Base-by-base conservation (phyloP, 2,888 invertebrate species). In the Cryptocephalus moraei region DNA sequence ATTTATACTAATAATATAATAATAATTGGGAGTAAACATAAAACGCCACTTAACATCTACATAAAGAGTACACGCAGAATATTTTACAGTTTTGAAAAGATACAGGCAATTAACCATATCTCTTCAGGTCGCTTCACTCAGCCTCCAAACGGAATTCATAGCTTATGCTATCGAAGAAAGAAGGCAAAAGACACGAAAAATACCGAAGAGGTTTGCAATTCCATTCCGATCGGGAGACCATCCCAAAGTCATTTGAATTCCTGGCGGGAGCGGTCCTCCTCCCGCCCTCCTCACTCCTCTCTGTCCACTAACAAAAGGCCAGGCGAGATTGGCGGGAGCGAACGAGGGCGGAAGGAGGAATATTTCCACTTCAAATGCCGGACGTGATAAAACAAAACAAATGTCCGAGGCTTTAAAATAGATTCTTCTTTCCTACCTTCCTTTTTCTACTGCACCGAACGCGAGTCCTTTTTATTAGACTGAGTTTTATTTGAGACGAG, bases 361-460 rank as follows among this genome's bases (percentile, higher is more conserved):
- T 62, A 61, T 60, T 61, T 60, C 60, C 61, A 61, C 61, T 61
- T 57, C 57, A 60, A 59, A 61, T 58, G 57, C 55, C 49, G 63
- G 59, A 64, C 65, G 63, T 64, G 64, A 65, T 64, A 59, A 63
- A 65, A 62, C 62, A 63, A 64, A 64, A 62, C 59, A 63, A 63
- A 63, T 59, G 59, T 56, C 57, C 56, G 54, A 51, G 53, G 56
- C 57, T 56, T 54, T 50, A 54, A 59, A 61, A 57, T 58, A 56
- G 58, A 58, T 58, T 60, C 56, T 56, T 56, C 53, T 47, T 50
- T 53, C 54, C 22, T 33, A 45, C 45, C 14, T 45, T 50, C 22
- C 6, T 46, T 49, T 47, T 49, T 41, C 45, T 49, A 49, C 47
- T 43, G 36, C 41, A 34, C 31, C 33, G 12, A 13, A 22, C 22